Evolutionary conservation across 1,140 invertebrate genomes (phyloP), one percentile per base, ranked within the genome.

Genomic region (Lepidurus arcticus): DNA sequence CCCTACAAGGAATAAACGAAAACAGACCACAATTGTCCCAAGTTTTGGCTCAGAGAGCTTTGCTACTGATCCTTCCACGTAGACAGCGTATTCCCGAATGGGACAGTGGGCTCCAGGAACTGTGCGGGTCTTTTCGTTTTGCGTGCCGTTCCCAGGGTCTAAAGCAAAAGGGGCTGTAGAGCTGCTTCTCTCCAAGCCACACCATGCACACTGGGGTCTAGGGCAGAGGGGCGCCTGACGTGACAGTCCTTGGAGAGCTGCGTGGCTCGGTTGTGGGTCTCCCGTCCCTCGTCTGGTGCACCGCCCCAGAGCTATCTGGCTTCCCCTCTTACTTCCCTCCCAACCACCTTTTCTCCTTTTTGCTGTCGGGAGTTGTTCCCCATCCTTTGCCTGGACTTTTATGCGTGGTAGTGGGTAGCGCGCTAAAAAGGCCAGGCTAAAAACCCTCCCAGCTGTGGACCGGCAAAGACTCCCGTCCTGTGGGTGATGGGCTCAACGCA

Each of bases 51-150:
- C 34, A 34, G 34, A 34, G 34, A 34, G 34, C 34, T 34, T 4
- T 34, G 34, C 34, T 34, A 34, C 34, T 3, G 34, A 65, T 21
- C 53, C 53, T n/a, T 65, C 53, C 53, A 65, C 53, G 53, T 65
- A 65, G 53, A 65, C 53, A 65, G 53, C 53, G 53, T 65, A 65
- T 65, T 65, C 53, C 53, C 53, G 53, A 65, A 65, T 65, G 53
- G 53, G 53, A 65, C 53, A 65, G 53, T 7, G 21, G 53, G 21
- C 9, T 21, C 21, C 21, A 9, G 53, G 53, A 9, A n/a, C 53
- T 65, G 13, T 65, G 53, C 8, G 53, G n/a, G n/a, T 21, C 53
- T 65, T 65, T 65, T 65, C 53, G 53, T 65, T 21, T 65, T 65
- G 3, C 53, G 53, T 65, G 53, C 16, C 53, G 53, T 65, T 65